phyloP scores from a whole-genome alignment of 2,113 vertebrate genomes.

The Toxotes jaculatrix region DNA sequence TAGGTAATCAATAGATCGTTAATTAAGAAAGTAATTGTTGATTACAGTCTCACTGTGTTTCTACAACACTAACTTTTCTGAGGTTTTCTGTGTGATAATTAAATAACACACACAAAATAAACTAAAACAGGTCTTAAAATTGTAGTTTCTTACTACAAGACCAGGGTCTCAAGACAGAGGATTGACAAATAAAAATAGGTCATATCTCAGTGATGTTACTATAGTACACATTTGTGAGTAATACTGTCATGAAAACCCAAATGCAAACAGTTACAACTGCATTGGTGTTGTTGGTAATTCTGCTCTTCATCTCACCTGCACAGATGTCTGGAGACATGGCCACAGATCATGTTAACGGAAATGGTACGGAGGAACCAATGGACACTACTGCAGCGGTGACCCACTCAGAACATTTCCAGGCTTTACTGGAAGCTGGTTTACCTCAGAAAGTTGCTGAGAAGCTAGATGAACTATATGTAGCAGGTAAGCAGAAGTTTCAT shows the following conservation, averaged over 20 bases:
- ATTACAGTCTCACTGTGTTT: too few relatives aligned
- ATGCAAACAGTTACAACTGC: not conserved
- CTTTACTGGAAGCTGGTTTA: constrained; percentile 95
- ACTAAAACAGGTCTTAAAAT: too few relatives aligned
- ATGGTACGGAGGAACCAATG: constrained; percentile 98
- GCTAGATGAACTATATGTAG: constrained; percentile 98
- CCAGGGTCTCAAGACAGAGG: too few relatives aligned
- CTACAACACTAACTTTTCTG: not conserved
- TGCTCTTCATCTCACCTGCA: constrained; percentile 83
- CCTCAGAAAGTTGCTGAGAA: constrained; percentile 98
- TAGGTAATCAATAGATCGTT: not conserved
- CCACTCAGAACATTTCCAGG: constrained; percentile 95
- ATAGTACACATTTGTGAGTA: too few relatives aligned
- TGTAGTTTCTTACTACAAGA: too few relatives aligned
- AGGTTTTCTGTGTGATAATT: not conserved
- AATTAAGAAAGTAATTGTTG: not conserved
- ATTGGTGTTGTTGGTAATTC: not conserved
- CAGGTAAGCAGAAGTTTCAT: constrained; percentile 87
- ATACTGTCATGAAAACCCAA: too few relatives aligned
- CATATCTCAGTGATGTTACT: too few relatives aligned
- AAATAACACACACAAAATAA: too few relatives aligned
- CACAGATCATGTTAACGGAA: constrained; percentile 98
- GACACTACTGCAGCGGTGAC: constrained; percentile 92
- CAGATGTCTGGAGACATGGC: constrained; percentile 98
- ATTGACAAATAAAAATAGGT: too few relatives aligned